These are phyloP conservation scores for Corythaixoides concolor DNA, from an alignment of 2,113 vertebrate genomes.

Conservation along the genomic window DNA sequence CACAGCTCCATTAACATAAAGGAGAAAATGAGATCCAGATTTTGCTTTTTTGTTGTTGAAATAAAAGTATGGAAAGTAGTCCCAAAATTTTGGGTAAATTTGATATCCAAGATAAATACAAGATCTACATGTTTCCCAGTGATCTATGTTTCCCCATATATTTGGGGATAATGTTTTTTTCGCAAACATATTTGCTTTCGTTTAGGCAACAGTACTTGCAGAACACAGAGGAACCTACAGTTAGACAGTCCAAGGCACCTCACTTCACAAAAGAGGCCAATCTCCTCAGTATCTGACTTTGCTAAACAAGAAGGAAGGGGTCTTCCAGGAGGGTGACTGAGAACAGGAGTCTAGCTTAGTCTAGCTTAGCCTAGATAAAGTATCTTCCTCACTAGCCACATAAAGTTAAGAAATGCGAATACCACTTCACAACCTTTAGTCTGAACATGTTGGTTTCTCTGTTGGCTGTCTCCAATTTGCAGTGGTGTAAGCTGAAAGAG, in stretches of 20 bases:
- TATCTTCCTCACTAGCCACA: background rate
- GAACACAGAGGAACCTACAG: background rate
- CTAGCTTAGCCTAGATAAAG: background rate
- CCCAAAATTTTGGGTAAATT: background rate
- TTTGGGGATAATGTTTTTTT: background rate
- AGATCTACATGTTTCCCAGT: background rate
- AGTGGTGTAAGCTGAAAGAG: background rate
- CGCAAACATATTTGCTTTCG: background rate
- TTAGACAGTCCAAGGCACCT: background rate
- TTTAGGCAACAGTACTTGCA: background rate
- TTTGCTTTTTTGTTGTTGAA: background rate
- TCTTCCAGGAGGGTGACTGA: background rate
- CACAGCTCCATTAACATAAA: background rate
- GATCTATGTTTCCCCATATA: background rate
- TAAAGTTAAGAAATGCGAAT: background rate
- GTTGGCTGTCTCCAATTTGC: background rate
- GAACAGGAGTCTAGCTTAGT: background rate
- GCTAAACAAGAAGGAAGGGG: background rate
- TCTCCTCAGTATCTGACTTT: background rate
- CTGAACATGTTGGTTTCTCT: background rate
- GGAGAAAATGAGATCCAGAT: background rate
- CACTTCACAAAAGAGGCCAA: background rate
- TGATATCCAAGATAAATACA: background rate
- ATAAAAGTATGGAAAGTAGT: background rate
- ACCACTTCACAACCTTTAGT: background rate